Base-by-base conservation (phyloP, 1,140 invertebrate species). In the Nasonia giraulti region DNA sequence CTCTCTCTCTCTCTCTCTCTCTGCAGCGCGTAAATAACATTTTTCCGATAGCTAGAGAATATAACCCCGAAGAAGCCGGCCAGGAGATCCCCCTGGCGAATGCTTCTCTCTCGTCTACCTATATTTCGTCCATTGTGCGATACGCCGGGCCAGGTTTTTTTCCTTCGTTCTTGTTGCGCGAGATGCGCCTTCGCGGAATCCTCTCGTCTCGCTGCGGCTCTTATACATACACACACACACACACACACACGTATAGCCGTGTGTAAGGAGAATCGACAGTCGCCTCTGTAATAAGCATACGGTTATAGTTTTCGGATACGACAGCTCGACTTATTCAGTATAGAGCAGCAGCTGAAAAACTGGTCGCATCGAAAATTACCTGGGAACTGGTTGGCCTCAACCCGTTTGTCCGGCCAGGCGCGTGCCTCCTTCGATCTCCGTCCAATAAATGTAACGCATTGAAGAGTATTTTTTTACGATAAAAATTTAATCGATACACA, bases 21-120 rank as follows among this genome's bases (percentile, higher is more conserved):
- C 89, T 90, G 88, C 90, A 88, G 89, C 91, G 89, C 90, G 92
- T 92, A 92, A 93, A 92, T 92, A 93, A 92, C 91, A 92, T 91
- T 92, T 92, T 93, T 92, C 91, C 91, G 88, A 92, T 92, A 91
- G 89, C 87, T 11, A 68, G 68, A 77, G 50, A 83, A 77, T 66
- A 66, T 68, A 80, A 69, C 33, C 55, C 55, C 33, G 14, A 44
- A 44, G 66, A 27, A 33, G 66, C 40, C 37, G 80, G 33, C 47
- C 81, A 62, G 17, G 55, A 62, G 50, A 82, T 82, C 81, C 81
- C 81, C 69, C n/a, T 50, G 68, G 69, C 23, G 81, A 76, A 55
- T 62, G 40, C 55, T 27, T 7, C n/a, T 73, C 69, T 33, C n/a
- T 31, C 69, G n/a, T n/a, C 69, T 40, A 31, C 23, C 7, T 82